Conservation (phyloP, 2,888 invertebrate genomes). For the Lepidonotus clava region DNA sequence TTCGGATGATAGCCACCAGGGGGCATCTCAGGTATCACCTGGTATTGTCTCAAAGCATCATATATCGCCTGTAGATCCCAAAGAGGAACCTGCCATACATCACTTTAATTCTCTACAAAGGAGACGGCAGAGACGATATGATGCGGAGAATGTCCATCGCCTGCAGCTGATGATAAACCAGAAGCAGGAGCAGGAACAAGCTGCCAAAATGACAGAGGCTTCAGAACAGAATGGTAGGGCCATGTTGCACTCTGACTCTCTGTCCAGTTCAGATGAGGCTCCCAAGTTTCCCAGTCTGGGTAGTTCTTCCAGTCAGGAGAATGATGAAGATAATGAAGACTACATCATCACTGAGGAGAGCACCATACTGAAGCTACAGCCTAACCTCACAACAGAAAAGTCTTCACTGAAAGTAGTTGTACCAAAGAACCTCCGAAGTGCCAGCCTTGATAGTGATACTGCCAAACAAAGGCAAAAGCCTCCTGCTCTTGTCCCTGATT, state of each 20-base stretch:
- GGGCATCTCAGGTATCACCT: neutral
- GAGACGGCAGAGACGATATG: constrained; percentile 26
- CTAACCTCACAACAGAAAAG: neutral
- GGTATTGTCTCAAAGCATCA: neutral
- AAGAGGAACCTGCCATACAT: neutral
- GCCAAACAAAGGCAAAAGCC: neutral
- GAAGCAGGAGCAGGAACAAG: neutral
- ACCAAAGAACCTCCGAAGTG: constrained; percentile 15
- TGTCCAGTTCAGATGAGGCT: constrained; percentile 38
- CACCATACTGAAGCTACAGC: constrained; percentile 17
- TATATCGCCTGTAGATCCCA: neutral
- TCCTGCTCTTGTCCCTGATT: neutral
- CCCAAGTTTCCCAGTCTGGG: neutral
- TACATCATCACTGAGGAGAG: constrained; percentile 35
- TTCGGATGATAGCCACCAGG: constrained; percentile 35
- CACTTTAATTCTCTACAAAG: neutral
- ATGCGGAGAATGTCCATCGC: constrained; percentile 34
- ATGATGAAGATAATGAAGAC: constrained; percentile 29
- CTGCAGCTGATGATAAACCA: constrained; percentile 21
- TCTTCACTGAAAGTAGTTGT: neutral
- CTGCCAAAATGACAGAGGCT: neutral
- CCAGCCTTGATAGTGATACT: constrained; percentile 2
- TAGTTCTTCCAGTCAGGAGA: neutral
- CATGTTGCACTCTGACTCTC: constrained; percentile 7
- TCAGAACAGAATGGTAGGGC: neutral